These are phyloP conservation scores for Urechis unicinctus DNA, from an alignment of 2,888 invertebrate species.

Conservation along the genomic window DNA sequence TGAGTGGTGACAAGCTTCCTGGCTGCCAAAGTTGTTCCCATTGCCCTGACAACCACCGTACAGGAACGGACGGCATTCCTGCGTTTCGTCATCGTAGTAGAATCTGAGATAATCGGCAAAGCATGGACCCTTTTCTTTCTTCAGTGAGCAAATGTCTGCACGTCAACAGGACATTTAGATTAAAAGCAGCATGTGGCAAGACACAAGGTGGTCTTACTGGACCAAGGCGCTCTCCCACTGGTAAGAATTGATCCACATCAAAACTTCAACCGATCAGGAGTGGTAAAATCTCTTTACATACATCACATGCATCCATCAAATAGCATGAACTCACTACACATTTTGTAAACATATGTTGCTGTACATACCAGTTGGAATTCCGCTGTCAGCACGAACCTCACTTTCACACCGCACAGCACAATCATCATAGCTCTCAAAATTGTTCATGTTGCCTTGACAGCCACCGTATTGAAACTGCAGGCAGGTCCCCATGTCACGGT, in stretches of 20 bases:
- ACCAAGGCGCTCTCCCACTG: too few species aligned
- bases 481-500: conserved; percentile 37
- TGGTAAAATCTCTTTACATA: too few species aligned
- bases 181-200: too few species aligned
- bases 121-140: conserved; percentile 55
- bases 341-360: too few species aligned
- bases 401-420: conserved; percentile 5
- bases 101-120: conserved; percentile 62
- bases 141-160: conserved; percentile 5
- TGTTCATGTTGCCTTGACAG: conserved; percentile 85
- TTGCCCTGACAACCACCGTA: conserved; percentile 90
- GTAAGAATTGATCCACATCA: too few species aligned
- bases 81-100: conserved; percentile 64
- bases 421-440: conserved; percentile 61
- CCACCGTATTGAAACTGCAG: conserved; percentile 74
- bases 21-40: conserved; percentile 73
- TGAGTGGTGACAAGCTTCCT: conserved; percentile 12
- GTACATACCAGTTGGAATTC: background rate
- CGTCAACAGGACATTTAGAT: too few species aligned
- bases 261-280: too few species aligned
- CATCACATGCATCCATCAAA: too few species aligned
- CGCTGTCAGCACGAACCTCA: background rate
- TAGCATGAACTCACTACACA: too few species aligned
- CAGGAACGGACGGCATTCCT: conserved; percentile 58
- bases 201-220: too few species aligned